Evolutionary conservation across 2,888 invertebrate species (phyloP).

Genomic region (Synanthedon tipuliformis): DNA sequence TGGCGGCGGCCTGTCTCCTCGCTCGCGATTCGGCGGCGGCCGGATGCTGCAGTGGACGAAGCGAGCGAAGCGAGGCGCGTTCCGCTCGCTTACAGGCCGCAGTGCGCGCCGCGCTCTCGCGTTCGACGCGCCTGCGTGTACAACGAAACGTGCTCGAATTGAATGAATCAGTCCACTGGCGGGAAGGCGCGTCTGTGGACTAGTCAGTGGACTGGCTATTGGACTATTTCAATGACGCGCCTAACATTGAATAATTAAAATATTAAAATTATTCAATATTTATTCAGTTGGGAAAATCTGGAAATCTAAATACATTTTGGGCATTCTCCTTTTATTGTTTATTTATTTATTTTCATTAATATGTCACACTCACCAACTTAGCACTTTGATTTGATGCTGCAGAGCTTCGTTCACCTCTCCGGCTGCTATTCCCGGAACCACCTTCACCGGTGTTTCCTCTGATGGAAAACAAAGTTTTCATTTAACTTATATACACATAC

Average conservation of each 20-base stretch:
- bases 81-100: conserved; percentile 43
- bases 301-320: too few relatives aligned
- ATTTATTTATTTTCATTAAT: background rate
- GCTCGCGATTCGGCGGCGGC: conserved; percentile 28
- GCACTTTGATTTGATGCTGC: conserved; percentile 57
- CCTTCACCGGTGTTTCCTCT: conserved; percentile 56
- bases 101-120: conserved; percentile 48
- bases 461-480: conserved; percentile 1
- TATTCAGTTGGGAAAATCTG: too few relatives aligned
- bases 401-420: conserved; percentile 56
- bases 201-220: too few relatives aligned
- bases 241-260: too few relatives aligned
- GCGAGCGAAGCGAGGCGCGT: conserved; percentile 26
- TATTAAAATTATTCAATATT: too few relatives aligned
- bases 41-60: conserved; percentile 48
- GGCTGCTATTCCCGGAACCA: conserved; percentile 63
- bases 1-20: conserved; percentile 32
- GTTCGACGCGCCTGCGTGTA: conserved; percentile 41
- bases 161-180: too few relatives aligned
- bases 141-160: background rate
- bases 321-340: too few relatives aligned
- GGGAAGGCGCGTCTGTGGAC: too few relatives aligned
- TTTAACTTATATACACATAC: too few relatives aligned
- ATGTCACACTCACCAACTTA: conserved; percentile 46
- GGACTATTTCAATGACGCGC: too few relatives aligned